phyloP scores from a whole-genome alignment of 1,140 invertebrate species.

The Neuroterus valhalla region DNA sequence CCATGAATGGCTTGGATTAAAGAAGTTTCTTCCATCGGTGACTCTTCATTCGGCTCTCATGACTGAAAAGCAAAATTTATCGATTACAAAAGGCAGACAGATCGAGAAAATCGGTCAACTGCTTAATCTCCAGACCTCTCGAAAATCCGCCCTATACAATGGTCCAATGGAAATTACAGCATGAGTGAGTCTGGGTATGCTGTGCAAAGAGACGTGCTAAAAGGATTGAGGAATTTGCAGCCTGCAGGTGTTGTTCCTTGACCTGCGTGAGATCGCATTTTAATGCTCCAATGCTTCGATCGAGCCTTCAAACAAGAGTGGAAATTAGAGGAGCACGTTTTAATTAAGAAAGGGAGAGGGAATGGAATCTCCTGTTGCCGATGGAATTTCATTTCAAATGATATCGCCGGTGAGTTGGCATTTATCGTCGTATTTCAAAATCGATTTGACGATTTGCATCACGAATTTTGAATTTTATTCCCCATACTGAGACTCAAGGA shows the following conservation, averaged over 20 bases:
- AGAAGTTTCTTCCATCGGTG: slow-evolving; percentile 45
- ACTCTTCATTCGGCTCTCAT: slow-evolving; percentile 39
- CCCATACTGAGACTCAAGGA: slow-evolving; percentile 1
- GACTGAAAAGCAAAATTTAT: slow-evolving; percentile 1
- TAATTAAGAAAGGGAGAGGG: slow-evolving; percentile 39
- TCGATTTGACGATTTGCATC: background rate
- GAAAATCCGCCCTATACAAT: background rate
- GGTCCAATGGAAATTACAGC: background rate
- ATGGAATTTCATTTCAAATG: slow-evolving; percentile 25
- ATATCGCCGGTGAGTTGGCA: slow-evolving; percentile 15
- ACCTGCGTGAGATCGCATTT: slow-evolving; percentile 32
- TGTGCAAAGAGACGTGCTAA: slow-evolving; percentile 8
- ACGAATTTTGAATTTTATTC: background rate
- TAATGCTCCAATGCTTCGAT: slow-evolving; percentile 51
- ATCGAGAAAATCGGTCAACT: slow-evolving; percentile 19
- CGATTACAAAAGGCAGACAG: slow-evolving; percentile 11
- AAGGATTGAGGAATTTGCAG: slow-evolving; percentile 55
- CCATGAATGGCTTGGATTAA: slow-evolving; percentile 61
- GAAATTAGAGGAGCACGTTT: slow-evolving; percentile 43
- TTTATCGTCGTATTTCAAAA: slow-evolving; percentile 18
- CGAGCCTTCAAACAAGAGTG: slow-evolving; percentile 37
- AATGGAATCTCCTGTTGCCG: slow-evolving; percentile 9
- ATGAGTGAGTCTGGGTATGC: slow-evolving; percentile 4
- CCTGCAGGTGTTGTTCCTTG: slow-evolving; percentile 45
- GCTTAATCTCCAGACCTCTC: slow-evolving; percentile 4